phyloP scores from a whole-genome alignment of 2,797 vertebrate species.

The Tragopan temminckii region DNA sequence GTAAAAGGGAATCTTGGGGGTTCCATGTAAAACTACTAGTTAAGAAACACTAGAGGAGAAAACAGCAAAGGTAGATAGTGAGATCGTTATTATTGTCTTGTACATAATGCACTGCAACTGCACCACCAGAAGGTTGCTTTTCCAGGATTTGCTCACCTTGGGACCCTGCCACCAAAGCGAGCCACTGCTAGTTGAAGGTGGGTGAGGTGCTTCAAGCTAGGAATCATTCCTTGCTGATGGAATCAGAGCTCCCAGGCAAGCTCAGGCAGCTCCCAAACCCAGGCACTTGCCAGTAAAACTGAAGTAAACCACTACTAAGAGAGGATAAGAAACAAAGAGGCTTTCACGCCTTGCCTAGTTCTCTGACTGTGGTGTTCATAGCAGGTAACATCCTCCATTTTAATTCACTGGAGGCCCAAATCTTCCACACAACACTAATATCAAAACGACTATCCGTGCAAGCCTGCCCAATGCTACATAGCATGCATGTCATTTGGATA shows the following conservation, averaged over 20 bases:
- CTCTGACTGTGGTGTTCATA: neutral
- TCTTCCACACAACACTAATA: neutral
- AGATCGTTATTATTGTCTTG: neutral
- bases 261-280: neutral
- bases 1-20: neutral
- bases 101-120: neutral
- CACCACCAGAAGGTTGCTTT: neutral
- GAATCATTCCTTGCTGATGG: constrained; percentile 50
- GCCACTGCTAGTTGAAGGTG: constrained; percentile 20
- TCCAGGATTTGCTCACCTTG: neutral
- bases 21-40: neutral
- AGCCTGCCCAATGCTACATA: neutral
- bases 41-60: neutral
- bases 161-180: constrained; percentile 33
- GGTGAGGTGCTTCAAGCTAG: constrained; percentile 51
- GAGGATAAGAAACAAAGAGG: neutral
- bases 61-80: rapidly evolving
- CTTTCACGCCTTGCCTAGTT: neutral
- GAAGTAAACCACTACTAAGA: neutral
- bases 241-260: constrained; percentile 60
- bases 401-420: neutral
- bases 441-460: neutral
- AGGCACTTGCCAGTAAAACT: constrained; percentile 33
- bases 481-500: neutral
- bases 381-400: constrained; percentile 18